These are phyloP conservation scores for Macrobrachium nipponense DNA, from an alignment of 1,140 invertebrate species.

Conservation along the genomic window DNA sequence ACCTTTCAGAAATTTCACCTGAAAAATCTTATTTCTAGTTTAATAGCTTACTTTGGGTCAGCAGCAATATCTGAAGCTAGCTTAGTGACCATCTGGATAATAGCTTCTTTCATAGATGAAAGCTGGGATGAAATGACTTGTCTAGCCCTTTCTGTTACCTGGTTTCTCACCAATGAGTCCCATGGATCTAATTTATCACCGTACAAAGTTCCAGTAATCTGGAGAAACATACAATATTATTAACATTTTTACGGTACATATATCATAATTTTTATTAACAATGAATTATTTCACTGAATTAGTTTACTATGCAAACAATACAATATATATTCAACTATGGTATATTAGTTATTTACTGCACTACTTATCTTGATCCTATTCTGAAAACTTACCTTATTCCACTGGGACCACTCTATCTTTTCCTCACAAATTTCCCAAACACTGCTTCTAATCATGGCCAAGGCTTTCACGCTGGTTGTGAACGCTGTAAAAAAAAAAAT, in stretches of 20 bases:
- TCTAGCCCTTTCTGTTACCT: slow-evolving; percentile 38
- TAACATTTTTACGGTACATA: too few species aligned
- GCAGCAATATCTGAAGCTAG: slow-evolving; percentile 25
- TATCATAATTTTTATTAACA: background rate
- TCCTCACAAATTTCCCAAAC: slow-evolving; percentile 46
- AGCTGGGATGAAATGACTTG: slow-evolving; percentile 42
- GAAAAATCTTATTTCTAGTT: background rate
- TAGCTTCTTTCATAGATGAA: slow-evolving; percentile 25
- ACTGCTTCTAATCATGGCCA: slow-evolving; percentile 45
- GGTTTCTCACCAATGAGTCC: slow-evolving; percentile 35
- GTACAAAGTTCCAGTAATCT: slow-evolving; percentile 37
- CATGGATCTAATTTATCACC: slow-evolving; percentile 33
- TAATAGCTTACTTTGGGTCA: slow-evolving; percentile 35
- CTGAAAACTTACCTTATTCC: slow-evolving; percentile 14
- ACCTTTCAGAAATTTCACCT: too few species aligned
- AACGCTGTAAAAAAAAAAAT: slow-evolving; percentile 37
- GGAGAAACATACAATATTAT: background rate
- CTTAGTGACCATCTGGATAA: slow-evolving; percentile 36
- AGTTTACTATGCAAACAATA: background rate
- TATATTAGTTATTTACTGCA: background rate
- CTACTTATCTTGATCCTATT: background rate
- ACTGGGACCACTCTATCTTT: slow-evolving; percentile 19
- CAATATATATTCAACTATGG: background rate
- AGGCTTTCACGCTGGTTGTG: slow-evolving; percentile 48
- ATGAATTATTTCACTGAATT: too few species aligned